phyloP scores from a whole-genome alignment of 2,888 invertebrate species.

The Lasius platythorax region DNA sequence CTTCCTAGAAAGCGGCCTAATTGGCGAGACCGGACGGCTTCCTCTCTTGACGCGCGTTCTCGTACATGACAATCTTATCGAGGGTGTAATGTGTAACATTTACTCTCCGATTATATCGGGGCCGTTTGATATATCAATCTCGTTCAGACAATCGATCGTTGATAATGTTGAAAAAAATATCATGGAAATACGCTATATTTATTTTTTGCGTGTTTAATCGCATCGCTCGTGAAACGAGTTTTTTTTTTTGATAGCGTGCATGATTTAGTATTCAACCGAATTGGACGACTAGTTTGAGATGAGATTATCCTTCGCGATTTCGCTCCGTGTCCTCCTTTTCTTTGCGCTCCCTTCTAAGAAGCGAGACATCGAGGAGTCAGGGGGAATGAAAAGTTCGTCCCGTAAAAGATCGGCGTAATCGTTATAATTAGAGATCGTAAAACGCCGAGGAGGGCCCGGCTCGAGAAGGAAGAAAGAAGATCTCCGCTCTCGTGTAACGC shows the following conservation, averaged over 20 bases:
- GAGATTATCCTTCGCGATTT: constrained; percentile 21
- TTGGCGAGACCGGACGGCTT: neutral
- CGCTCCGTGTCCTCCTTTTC: constrained; percentile 26
- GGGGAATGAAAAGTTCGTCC: constrained; percentile 65
- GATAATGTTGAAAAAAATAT: too few species aligned
- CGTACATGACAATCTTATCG: neutral
- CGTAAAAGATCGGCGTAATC: constrained; percentile 73
- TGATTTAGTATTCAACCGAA: constrained; percentile 34
- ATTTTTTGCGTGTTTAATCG: neutral
- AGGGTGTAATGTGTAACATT: neutral
- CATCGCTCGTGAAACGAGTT: too few species aligned
- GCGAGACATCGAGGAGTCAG: constrained; percentile 62
- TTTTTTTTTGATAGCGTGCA: neutral
- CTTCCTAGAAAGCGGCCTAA: constrained; percentile 45
- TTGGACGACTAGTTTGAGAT: constrained; percentile 58
- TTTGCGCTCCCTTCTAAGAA: constrained; percentile 63
- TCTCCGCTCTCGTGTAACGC: constrained; percentile 21
- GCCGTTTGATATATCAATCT: neutral
- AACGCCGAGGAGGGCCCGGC: constrained; percentile 62
- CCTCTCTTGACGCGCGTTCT: neutral
- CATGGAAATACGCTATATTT: neutral
- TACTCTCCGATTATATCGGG: neutral
- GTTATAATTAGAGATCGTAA: constrained; percentile 78
- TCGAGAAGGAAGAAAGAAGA: neutral
- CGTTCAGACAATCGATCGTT: neutral